Evolutionary conservation across 2,113 vertebrate species (phyloP), one percentile per base, ranked within the genome.

Genomic region (Thymallus thymallus): DNA sequence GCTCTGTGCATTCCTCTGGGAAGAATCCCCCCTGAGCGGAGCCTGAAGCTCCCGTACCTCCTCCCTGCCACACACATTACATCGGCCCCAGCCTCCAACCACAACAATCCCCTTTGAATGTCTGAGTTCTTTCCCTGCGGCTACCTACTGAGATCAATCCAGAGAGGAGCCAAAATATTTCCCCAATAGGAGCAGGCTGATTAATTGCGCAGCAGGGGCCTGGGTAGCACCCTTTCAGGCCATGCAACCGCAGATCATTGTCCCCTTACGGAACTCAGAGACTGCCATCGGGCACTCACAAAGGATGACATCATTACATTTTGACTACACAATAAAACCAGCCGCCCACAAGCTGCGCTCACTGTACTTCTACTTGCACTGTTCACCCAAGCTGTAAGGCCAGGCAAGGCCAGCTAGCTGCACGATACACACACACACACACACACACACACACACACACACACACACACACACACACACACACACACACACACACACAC

Each of bases 241-340:
- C 62, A 68, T 68, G 56, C 67, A 35, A 68, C 68, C 56, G 69
- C 55, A 68, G 76, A 85, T 88, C 68, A 83, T 72, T 87, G 85
- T 74, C 35, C 35, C 35, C 7, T 41, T 10, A 41, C 35, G 1
- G 35, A 7, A 41, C 35, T 41, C 35, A 41, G 35, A 7, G 35
- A 41, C 35, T 41, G 56, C 75, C 73, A 84, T 77, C 77, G 76
- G 75, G 41, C 51, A 56, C 18, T 66, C 83, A 87, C 78, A 84
- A 81, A 85, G 63, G 73, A 69, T 84, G 83, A 86, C 76, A 83
- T 80, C 74, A 78, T n/a, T 79, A 72, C 32, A 84, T 84, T 81
- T 84, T 80, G 73, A 79, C 63, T 76, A 69, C 16, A 73, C 48
- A 62, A 48, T 80, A 72, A 66, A 80, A 77, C 9, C 64, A 32